Evolutionary conservation across 2,113 vertebrate genomes (phyloP), one percentile per base, ranked within the genome.

Genomic region (Ginglymostoma cirratum): DNA sequence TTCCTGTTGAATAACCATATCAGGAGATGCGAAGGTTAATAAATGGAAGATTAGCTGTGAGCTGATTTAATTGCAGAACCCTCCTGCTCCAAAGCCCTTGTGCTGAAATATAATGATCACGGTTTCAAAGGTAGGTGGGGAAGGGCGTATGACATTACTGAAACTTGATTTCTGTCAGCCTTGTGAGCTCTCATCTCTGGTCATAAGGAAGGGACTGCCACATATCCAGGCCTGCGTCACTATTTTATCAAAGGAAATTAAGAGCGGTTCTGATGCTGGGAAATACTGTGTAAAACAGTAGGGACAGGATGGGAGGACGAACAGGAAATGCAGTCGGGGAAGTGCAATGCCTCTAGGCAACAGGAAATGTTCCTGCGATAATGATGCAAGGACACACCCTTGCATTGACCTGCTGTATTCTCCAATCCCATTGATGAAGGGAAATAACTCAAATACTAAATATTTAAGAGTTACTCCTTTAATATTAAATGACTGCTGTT

Each of bases 251-350:
- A 93, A 93, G 89, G 61, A 93, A 93, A 66, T 93, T n/a, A 93
- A 93, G 89, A 90, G 87, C 1, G 27, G 48, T 15, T 65, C 21
- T 6, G 48, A 90, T 3, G 94, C 69, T 95, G 69, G 23, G 93
- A 95, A 95, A 95, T 24, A 27, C 94, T 30, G 94, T 48, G 93
- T 72, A 45, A 95, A 72, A 95, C 42, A 52, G 94, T 27, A 52
- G 94, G 94, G 94, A 72, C 94, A 95, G 94, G 94, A 95, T 95
- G 94, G 94, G 94, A 95, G 94, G 94, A 45, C 30, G 69, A 45
- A 95, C 67, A 72, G 94, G 94, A 52, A 95, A 52, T 95, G 67
- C 65, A 94, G 38, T 34, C 42, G 67, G 45, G 94, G 94, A 95
- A 95, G 66, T 95, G 5, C 45, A 52, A 34, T 72, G 94, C 10